Base-by-base conservation (phyloP, 1,140 invertebrate species). In the Drosophila triauraria region DNA sequence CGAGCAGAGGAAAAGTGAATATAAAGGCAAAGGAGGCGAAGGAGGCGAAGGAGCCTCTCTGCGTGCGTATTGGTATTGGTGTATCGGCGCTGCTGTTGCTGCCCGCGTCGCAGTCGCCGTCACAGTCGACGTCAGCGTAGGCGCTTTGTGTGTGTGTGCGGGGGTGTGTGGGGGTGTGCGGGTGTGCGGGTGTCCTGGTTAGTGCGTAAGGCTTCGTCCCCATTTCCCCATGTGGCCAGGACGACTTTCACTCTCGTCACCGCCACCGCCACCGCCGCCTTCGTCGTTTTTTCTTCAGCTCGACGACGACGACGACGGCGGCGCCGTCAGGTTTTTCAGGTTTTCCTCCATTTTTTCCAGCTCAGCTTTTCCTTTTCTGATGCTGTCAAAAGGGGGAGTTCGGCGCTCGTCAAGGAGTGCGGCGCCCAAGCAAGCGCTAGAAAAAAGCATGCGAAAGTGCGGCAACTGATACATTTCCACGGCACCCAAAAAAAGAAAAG, bases 161-260 rank as follows among this genome's bases (percentile, higher is more conserved):
- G 59, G 42, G 44, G 25, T 54, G 46, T 59, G 64, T 43, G 43
- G 40, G 47, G 59, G 42, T 47, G 25, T 54, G 46, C 20, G 47
- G 25, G 53, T 48, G 58, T 25, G 53, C 47, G 63, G 17, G 25
- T 57, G 63, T 47, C 10, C 25, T 43, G 13, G 68, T 43, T 15
- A 65, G 64, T 43, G 51, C 43, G 57, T 69, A 57, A 69, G 65
- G 64, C 54, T 60, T 50, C 68, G 48, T 65, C 44, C 68, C 67
- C 78, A 70, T 85, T 77, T 82, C 48, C 78, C 71, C 82, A 78
- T 85, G 83, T 87, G 76, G 76, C 71, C 75, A 77, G 70, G 80
- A 82, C 64, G 74, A 88, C 84, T 88, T 88, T 88, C 85, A 83
- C 74, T 88, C 86, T 87, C 80, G 48, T 80, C 60, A 20, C 44